Evolutionary conservation across 2,113 vertebrate genomes (phyloP), one percentile per base, ranked within the genome.

Genomic region (Thinocorus orbignyianus): DNA sequence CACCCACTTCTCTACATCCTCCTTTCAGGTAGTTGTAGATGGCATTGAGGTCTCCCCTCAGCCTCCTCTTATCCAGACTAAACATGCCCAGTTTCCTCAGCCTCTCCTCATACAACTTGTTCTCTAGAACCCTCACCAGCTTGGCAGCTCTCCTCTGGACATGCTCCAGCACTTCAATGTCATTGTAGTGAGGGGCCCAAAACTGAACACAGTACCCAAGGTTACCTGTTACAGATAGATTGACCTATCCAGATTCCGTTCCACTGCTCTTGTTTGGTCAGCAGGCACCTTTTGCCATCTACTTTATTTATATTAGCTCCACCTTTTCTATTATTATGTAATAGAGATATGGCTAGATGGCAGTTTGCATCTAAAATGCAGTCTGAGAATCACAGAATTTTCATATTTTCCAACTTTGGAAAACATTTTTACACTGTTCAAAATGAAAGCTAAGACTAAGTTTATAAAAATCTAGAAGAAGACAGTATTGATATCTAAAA

Each of bases 231-330:
- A 82, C 90, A 95, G 88, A 94, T 79, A 88, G 90, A 48, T 39
- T 97, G 85, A 97, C 78, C 82, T 74, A 74, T 81, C 70, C 69
- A 72, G 30, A 76, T 89, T 96, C 84, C 82, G 93, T 90, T 84
- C 90, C 90, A 93, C 87, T 93, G 90, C 62, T 96, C 68, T 61
- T 83, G 58, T 97, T 96, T 95, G 95, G 87, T 97, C 97, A 97
- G 93, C 85, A 96, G 86, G 30, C 90, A 94, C 51, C 26, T 97
- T 95, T 86, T 81, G 81, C 94, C 78, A 92, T 95, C 96, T 97
- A 92, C n/a, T 97, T 97, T 93, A 90, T 57, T 84, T 58, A 12
- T 13, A 94, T 41, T 95, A 42, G 51, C 30, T 97, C 37, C 73
- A 79, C 86, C 39, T 78, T 97, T 96, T 93, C 66, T 93, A n/a